These are phyloP conservation scores for Pandemis heparana DNA, from an alignment of 2,888 invertebrate species.

Conservation along the genomic window DNA sequence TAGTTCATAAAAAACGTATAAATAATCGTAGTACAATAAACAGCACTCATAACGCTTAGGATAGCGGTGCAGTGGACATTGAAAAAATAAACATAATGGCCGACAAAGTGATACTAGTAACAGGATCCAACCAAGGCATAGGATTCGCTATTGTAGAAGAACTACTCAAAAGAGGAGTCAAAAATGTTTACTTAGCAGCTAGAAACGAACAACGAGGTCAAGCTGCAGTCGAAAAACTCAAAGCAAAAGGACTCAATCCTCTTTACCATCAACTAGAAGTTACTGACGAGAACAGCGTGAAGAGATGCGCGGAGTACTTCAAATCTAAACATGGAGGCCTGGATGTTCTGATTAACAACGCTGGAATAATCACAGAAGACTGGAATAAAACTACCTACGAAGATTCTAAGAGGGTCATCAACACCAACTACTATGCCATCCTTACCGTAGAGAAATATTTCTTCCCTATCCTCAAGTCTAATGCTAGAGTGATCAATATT, in stretches of 20 bases:
- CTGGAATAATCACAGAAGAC: conserved; percentile 32
- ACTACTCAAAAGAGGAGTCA: conserved; percentile 37
- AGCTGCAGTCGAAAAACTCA: conserved; percentile 41
- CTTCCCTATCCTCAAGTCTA: conserved; percentile 51
- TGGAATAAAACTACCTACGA: conserved; percentile 40
- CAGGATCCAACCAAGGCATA: conserved; percentile 44
- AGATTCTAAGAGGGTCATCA: conserved; percentile 39
- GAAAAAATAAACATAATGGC: conserved; percentile 23
- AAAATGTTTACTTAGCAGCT: conserved; percentile 38
- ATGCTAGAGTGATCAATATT: conserved; percentile 53
- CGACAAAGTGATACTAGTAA: conserved; percentile 42
- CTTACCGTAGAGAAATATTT: conserved; percentile 36
- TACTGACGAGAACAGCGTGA: conserved; percentile 38
- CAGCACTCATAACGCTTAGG: background rate
- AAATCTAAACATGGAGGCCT: conserved; percentile 43
- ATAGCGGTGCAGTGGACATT: background rate
- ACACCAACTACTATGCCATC: conserved; percentile 40
- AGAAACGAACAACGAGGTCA: conserved; percentile 37
- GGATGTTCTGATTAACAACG: conserved; percentile 44
- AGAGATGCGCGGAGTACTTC: conserved; percentile 34
- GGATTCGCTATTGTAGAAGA: conserved; percentile 43
- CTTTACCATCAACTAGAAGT: conserved; percentile 42
- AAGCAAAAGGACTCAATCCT: conserved; percentile 41
- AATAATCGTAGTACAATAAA: background rate
- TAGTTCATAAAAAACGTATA: background rate